Conservation (phyloP, 2,113 vertebrate species). For the Thalassarche chlororhynchos region DNA sequence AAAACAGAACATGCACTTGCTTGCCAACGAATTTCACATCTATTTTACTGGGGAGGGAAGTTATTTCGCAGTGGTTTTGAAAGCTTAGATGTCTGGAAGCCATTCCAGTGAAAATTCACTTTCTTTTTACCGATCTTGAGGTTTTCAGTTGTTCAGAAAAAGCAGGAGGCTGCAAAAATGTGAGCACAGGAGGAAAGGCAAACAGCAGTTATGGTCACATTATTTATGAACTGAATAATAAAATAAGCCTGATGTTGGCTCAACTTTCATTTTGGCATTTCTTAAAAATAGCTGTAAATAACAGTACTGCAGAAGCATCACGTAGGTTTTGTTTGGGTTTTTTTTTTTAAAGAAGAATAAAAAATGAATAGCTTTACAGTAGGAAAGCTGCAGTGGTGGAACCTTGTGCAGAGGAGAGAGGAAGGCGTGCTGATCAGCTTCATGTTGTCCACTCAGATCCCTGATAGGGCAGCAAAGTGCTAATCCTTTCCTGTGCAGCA, state of each 20-base stretch:
- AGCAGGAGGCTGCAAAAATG: neutral
- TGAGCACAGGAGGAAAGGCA: neutral
- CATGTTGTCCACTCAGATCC: neutral
- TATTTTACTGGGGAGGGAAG: neutral
- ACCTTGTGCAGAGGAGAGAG: neutral
- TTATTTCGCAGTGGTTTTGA: neutral
- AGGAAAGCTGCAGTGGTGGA: neutral
- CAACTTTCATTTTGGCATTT: neutral
- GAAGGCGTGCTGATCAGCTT: neutral
- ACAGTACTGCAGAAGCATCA: neutral
- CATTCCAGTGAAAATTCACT: neutral
- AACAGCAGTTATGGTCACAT: neutral
- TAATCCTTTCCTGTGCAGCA: slow-evolving; percentile 2
- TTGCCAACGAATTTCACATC: neutral
- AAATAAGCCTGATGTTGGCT: neutral
- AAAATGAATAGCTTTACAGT: neutral
- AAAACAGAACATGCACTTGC: neutral
- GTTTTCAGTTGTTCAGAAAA: slow-evolving; percentile 17
- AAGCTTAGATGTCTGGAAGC: neutral
- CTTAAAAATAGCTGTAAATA: neutral
- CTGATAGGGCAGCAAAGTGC: neutral
- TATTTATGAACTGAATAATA: neutral
- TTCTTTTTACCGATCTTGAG: neutral
- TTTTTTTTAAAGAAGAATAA: neutral
- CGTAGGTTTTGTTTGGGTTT: neutral